Conservation (phyloP, 2,888 invertebrate genomes). For the Eutolmus rufibarbis region DNA sequence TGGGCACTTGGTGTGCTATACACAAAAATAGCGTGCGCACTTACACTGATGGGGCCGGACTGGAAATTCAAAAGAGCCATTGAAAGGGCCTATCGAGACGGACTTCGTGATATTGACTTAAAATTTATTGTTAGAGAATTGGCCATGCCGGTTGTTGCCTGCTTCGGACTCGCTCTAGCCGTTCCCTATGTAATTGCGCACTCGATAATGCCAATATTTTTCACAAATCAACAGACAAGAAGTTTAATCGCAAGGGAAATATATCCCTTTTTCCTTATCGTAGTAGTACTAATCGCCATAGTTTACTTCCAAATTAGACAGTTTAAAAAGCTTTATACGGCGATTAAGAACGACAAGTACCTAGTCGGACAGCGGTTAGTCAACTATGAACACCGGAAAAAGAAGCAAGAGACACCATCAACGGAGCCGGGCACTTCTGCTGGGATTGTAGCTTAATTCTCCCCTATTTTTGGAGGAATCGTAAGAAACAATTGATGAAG, state of each 20-base stretch:
- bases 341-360: constrained; percentile 99
- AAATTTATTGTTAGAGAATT: constrained; percentile 84
- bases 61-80: constrained; percentile 91
- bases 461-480: not conserved
- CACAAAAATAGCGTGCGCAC: constrained; percentile 95
- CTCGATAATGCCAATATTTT: constrained; percentile 74
- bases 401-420: constrained; percentile 62
- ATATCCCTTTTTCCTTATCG: constrained; percentile 86
- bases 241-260: constrained; percentile 83
- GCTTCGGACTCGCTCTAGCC: constrained; percentile 87
- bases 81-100: constrained; percentile 92
- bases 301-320: constrained; percentile 89
- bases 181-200: constrained; percentile 92
- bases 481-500: not conserved
- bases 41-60: constrained; percentile 98
- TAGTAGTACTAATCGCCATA: constrained; percentile 72
- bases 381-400: constrained; percentile 89
- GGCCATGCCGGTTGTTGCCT: constrained; percentile 87
- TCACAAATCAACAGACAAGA: constrained; percentile 70
- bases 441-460: constrained; percentile 50
- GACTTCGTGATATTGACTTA: constrained; percentile 90
- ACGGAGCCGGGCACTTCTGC: constrained; percentile 52
- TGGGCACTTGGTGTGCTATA: constrained; percentile 98
- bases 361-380: constrained; percentile 95
- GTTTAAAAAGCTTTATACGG: constrained; percentile 93